phyloP scores from a whole-genome alignment of 2,888 invertebrate species.

The Conistra vaccinii region DNA sequence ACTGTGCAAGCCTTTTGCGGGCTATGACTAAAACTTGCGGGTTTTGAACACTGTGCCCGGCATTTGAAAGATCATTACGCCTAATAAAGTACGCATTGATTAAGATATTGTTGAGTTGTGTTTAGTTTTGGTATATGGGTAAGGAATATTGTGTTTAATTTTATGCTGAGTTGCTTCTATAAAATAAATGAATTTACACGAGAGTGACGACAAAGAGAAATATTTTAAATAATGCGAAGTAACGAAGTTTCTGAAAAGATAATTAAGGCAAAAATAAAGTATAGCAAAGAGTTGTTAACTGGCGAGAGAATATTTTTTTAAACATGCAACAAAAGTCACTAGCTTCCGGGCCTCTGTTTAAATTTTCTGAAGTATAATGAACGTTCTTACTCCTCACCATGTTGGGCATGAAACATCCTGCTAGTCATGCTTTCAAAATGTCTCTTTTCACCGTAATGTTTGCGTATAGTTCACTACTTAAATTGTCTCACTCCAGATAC shows the following conservation, averaged over 20 bases:
- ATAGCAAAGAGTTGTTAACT: not conserved
- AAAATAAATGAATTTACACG: not conserved
- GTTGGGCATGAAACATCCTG: constrained; percentile 18
- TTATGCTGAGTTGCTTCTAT: not conserved
- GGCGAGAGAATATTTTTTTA: too few species aligned
- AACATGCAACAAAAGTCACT: not conserved
- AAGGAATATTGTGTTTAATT: not conserved
- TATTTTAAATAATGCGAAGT: not conserved
- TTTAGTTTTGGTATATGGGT: not conserved
- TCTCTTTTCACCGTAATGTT: constrained; percentile 67
- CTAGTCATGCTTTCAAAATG: constrained; percentile 58
- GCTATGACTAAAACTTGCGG: constrained; percentile 52
- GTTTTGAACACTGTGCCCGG: constrained; percentile 54
- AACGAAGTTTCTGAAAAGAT: not conserved
- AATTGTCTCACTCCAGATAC: constrained; percentile 74
- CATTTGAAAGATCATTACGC: constrained; percentile 34
- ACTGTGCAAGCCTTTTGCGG: constrained; percentile 67
- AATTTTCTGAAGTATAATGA: not conserved
- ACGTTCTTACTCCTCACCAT: not conserved
- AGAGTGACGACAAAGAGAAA: not conserved
- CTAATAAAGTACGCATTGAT: constrained; percentile 43
- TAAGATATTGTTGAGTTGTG: constrained; percentile 11
- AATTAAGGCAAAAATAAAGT: too few species aligned
- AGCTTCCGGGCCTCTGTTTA: not conserved
- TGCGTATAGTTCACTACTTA: constrained; percentile 60